Evolutionary conservation across 2,888 invertebrate species (phyloP).

Genomic region (Merodon equestris): DNA sequence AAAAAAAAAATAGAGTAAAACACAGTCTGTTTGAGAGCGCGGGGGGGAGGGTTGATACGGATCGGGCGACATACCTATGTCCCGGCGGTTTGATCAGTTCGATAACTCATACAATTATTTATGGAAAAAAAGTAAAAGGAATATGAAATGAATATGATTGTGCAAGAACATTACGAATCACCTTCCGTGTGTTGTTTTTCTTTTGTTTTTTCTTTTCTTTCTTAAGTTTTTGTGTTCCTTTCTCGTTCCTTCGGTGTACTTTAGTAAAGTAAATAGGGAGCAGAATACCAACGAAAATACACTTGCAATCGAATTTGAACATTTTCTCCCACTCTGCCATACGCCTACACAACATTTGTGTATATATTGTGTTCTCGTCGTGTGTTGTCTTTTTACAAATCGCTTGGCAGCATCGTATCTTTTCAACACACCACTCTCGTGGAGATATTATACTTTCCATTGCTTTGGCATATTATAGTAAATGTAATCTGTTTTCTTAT

Average conservation of each 20-base stretch:
- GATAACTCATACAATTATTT: neutral
- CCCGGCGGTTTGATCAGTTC: neutral
- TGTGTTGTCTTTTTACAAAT: slow-evolving; percentile 49
- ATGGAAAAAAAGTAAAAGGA: slow-evolving; percentile 49
- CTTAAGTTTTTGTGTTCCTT: no score
- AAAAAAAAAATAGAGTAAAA: slow-evolving; percentile 7
- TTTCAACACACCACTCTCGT: no score
- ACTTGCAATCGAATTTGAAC: slow-evolving; percentile 46
- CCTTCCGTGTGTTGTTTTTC: slow-evolving; percentile 36
- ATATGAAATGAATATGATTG: slow-evolving; percentile 55
- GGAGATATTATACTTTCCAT: neutral
- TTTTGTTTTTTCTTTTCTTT: no score
- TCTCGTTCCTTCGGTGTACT: slow-evolving; percentile 29
- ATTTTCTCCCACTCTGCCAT: slow-evolving; percentile 36
- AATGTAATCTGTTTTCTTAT: neutral
- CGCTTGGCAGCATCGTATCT: slow-evolving; percentile 35
- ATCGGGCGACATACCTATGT: no score
- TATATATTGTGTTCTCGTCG: slow-evolving; percentile 44
- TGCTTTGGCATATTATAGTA: neutral
- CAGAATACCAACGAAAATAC: no score
- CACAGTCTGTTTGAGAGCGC: no score
- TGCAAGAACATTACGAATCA: slow-evolving; percentile 57
- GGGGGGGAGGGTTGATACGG: no score
- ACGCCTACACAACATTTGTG: slow-evolving; percentile 62
- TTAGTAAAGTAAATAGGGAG: no score